Evolutionary conservation across 64 coral and sea anemone species (phyloP).

Genomic region (Orbicella faveolata): DNA sequence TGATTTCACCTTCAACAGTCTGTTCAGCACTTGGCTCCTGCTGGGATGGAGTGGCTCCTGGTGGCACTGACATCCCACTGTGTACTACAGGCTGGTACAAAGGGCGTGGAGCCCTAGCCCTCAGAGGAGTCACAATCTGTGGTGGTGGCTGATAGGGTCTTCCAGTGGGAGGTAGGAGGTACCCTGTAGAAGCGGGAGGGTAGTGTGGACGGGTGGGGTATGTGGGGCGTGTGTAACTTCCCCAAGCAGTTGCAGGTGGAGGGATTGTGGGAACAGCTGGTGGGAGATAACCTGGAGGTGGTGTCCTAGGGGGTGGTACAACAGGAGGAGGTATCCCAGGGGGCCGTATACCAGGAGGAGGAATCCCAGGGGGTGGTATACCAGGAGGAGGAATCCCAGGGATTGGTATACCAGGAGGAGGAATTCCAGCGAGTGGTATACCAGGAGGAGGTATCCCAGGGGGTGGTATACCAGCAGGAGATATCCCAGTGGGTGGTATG

Average conservation of each 20-base stretch:
- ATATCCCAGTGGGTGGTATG: background rate
- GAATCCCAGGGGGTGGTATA: conserved; percentile 12
- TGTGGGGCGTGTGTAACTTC: conserved; percentile 10
- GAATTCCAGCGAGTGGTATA: conserved; percentile 18
- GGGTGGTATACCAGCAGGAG: conserved; percentile 1
- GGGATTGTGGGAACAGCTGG: conserved; percentile 2
- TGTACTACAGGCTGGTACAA: background rate
- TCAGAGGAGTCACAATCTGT: background rate
- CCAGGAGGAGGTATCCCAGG: conserved; percentile 24
- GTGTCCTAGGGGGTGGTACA: background rate
- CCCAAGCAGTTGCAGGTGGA: conserved; percentile 1
- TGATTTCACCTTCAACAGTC: background rate
- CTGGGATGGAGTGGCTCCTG: background rate
- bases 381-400: conserved; percentile 11
- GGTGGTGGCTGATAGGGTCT: background rate
- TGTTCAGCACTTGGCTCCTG: conserved; percentile 30
- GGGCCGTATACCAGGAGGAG: conserved; percentile 17
- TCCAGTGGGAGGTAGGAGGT: background rate
- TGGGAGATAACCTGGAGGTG: background rate
- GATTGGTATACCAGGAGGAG: background rate
- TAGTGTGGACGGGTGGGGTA: background rate
- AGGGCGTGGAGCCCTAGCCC: background rate
- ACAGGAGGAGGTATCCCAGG: conserved; percentile 17
- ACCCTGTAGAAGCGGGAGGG: background rate
- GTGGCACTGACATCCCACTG: background rate